Base-by-base conservation (phyloP, 2,797 vertebrate genomes). In the Gobio occitaniae region DNA sequence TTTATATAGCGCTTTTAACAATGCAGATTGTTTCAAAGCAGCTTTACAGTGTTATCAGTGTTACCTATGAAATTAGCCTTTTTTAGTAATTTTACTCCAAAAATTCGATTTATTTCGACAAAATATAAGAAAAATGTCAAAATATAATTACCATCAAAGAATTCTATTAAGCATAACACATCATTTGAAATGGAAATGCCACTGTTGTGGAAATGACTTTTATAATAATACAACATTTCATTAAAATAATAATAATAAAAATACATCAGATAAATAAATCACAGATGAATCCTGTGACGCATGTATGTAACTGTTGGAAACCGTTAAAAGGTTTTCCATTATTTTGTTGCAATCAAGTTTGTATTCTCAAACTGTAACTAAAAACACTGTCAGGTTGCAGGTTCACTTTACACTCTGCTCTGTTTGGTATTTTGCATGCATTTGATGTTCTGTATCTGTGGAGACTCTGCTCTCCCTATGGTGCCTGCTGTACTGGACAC, bases 401-500 rank as follows among this genome's bases (percentile, higher is more conserved):
- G 3, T 25, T n/a, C 25, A 25, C 32, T 65, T 38, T 52, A 66
- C 61, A 63, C 11, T 15, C 32, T 17, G 15, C 56, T 72, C 29
- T 44, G 38, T 63, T 85, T 63, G 32, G 65, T 52, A 66, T 63
- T 80, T 80, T 65, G 44, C 44, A 74, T 41, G 21, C 44, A 21
- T 72, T 63, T 82, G 47, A 78, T 70, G 52, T 54, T 78, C 50
- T 78, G 63, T 50, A 29, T 59, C 47, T 54, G 61, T 72, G n/a
- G 52, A 82, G 68, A 82, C n/a, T 50, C 19, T 61, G 71, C 38
- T 63, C 19, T 65, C 50, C 48, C 83, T 80, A 47, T 77, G 47
- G 82, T 84, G 74, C 25, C 50, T 47, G 82, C 48, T 68, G 81
- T 68, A 10, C 69, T 72, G 70, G 52, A 80, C 78, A 80, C n/a